Evolutionary conservation across 1,140 invertebrate genomes (phyloP).

Genomic region (Calephelis virginiensis): DNA sequence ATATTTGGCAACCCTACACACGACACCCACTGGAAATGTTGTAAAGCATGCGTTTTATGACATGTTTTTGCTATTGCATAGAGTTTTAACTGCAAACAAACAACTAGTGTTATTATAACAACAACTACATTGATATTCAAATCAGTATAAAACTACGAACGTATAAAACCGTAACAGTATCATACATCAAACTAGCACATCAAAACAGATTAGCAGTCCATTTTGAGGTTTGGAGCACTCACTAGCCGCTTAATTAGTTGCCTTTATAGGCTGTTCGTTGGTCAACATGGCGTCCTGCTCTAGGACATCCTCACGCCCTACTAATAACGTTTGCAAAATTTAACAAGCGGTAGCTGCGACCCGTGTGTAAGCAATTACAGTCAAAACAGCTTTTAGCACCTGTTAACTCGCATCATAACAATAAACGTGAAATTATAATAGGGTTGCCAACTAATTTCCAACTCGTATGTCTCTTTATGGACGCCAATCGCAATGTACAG

Average conservation of each 20-base stretch:
- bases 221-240: constrained; percentile 40
- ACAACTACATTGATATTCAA: too few relatives aligned
- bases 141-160: too few relatives aligned
- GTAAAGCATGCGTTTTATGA: too few relatives aligned
- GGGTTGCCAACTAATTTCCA: constrained; percentile 22
- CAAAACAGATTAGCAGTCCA: constrained; percentile 48
- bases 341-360: constrained; percentile 44
- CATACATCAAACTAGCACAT: constrained; percentile 10
- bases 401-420: constrained; percentile 26
- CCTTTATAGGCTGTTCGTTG: constrained; percentile 55
- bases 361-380: constrained; percentile 27
- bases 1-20: too few relatives aligned
- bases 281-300: constrained; percentile 36
- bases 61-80: too few relatives aligned
- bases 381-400: constrained; percentile 38
- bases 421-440: constrained; percentile 22
- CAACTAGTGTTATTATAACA: too few relatives aligned
- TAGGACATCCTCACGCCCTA: constrained; percentile 24
- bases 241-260: constrained; percentile 57
- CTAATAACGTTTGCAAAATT: constrained; percentile 68
- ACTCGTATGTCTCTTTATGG: background rate
- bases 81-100: too few relatives aligned
- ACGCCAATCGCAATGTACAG: background rate
- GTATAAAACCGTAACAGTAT: too few relatives aligned
- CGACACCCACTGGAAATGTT: too few relatives aligned